These are phyloP conservation scores for Bothrops alternatus DNA, from an alignment of 2,797 vertebrate species.

Conservation along the genomic window DNA sequence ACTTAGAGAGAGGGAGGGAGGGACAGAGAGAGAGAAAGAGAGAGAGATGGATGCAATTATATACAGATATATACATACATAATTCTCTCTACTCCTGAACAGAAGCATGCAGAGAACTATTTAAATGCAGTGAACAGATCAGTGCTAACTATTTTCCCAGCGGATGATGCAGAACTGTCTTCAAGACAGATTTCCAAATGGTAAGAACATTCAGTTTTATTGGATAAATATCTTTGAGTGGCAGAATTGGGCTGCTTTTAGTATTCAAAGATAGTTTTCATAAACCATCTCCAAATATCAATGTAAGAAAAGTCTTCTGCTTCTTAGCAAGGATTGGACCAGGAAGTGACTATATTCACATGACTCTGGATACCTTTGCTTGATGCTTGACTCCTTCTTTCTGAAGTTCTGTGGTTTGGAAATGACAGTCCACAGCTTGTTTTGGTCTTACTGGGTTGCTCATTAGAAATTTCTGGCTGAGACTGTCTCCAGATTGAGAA, in stretches of 20 bases:
- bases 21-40: too few relatives aligned
- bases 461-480: not conserved
- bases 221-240: not conserved
- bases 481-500: not conserved
- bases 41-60: not conserved
- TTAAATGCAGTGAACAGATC: constrained; percentile 70
- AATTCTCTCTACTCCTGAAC: constrained; percentile 28
- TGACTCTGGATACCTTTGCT: not conserved
- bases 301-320: not conserved
- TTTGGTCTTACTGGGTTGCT: not conserved
- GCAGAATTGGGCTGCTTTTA: not conserved
- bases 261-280: not conserved
- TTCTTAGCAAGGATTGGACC: too few relatives aligned
- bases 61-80: not conserved
- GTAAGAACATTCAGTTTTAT: constrained; percentile 61
- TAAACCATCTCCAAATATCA: not conserved
- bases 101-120: constrained; percentile 74
- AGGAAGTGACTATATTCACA: not conserved
- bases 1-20: not conserved
- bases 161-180: constrained; percentile 53
- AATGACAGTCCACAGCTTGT: not conserved
- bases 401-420: not conserved
- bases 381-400: not conserved
- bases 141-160: constrained; percentile 70
- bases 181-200: constrained; percentile 49